phyloP scores from a whole-genome alignment of 1,140 invertebrate genomes.

The Polypedilum pembai region DNA sequence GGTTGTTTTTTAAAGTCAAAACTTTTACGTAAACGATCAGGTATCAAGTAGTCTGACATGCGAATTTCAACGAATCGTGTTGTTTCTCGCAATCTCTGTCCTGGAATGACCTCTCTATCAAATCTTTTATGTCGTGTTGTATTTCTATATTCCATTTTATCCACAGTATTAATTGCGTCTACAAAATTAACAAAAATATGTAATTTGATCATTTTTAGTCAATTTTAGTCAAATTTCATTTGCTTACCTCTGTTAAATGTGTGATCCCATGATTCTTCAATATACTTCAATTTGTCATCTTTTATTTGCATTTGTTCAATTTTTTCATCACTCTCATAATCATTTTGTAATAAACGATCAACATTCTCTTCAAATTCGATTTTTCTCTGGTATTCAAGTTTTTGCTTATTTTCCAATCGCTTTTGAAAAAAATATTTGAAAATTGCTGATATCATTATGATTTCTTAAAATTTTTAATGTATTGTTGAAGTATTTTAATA shows the following conservation, averaged over 20 bases:
- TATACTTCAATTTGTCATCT: neutral
- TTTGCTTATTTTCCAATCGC: neutral
- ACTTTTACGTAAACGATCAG: slow-evolving; percentile 49
- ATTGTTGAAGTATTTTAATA: neutral
- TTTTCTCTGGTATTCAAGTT: neutral
- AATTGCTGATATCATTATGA: neutral
- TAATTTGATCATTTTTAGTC: neutral
- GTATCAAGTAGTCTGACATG: slow-evolving; percentile 49
- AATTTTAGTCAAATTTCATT: neutral
- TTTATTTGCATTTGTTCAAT: neutral
- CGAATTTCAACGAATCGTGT: slow-evolving; percentile 49
- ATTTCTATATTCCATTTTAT: no score
- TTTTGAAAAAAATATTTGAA: neutral
- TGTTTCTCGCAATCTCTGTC: neutral
- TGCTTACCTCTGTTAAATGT: neutral
- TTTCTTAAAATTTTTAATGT: neutral
- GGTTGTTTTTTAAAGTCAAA: slow-evolving; percentile 44
- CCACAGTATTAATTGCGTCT: no score
- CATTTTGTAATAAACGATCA: neutral
- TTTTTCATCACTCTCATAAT: neutral
- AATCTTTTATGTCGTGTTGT: no score
- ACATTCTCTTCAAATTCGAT: neutral
- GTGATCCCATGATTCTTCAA: neutral
- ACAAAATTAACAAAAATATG: neutral
- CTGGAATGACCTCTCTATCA: neutral